phyloP scores from a whole-genome alignment of 2,797 vertebrate species.

The Odontamblyopus lacepedii region DNA sequence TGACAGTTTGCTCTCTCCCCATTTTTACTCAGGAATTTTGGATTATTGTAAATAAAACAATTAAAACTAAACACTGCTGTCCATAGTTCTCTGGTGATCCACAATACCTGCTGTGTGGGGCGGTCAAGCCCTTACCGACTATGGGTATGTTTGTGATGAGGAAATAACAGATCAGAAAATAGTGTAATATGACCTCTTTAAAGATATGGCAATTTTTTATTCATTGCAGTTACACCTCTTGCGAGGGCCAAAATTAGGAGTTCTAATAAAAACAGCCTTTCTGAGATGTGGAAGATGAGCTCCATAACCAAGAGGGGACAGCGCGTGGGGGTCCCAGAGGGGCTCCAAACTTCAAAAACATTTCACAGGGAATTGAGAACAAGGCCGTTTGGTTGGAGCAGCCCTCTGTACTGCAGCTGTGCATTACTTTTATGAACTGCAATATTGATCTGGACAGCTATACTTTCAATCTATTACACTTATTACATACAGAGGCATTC shows the following conservation, averaged over 20 bases:
- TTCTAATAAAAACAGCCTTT: conserved; percentile 4
- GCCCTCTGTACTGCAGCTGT: background rate
- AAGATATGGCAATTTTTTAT: background rate
- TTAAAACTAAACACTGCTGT: too few relatives aligned
- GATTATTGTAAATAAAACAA: too few relatives aligned
- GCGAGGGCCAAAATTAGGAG: conserved; percentile 11
- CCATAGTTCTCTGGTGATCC: too few relatives aligned
- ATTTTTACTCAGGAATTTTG: too few relatives aligned
- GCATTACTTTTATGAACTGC: conserved; percentile 21
- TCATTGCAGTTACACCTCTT: conserved; percentile 5
- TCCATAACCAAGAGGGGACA: conserved; percentile 9
- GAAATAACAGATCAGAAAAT: too few relatives aligned
- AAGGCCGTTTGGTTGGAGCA: conserved; percentile 23
- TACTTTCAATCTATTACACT: conserved; percentile 2
- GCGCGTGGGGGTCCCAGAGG: background rate
- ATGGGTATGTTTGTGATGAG: too few relatives aligned
- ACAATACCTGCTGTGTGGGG: too few relatives aligned
- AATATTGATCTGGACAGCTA: conserved; percentile 15
- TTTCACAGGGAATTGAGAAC: conserved; percentile 42
- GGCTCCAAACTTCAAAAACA: conserved; percentile 57
- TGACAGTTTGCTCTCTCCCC: too few relatives aligned
- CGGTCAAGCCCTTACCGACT: too few relatives aligned
- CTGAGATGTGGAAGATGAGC: conserved; percentile 21
- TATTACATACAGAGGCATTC: background rate
- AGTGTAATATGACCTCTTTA: background rate